Evolutionary conservation across 2,113 vertebrate species (phyloP).

Genomic region (Ammodytes marinus): DNA sequence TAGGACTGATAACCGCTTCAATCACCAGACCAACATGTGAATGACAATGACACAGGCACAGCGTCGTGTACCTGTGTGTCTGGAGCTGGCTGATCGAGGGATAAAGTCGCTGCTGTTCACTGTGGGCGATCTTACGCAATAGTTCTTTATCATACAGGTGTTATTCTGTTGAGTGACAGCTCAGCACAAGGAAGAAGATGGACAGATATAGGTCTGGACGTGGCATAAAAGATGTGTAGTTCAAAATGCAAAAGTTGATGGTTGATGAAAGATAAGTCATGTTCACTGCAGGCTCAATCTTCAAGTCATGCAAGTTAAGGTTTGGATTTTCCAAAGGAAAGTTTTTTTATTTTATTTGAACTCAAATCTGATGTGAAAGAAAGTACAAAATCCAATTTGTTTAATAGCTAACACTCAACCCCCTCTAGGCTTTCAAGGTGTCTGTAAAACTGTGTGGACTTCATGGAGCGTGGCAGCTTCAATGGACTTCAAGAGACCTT

Average conservation of each 20-base stretch:
- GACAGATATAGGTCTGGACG: slow-evolving; percentile 19
- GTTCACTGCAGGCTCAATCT: neutral
- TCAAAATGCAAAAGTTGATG: neutral
- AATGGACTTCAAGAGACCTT: neutral
- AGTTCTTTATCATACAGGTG: slow-evolving; percentile 31
- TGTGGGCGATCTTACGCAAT: slow-evolving; percentile 53
- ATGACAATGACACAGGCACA: slow-evolving; percentile 53
- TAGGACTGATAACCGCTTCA: slow-evolving; percentile 69
- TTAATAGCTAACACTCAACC: neutral
- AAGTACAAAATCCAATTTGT: neutral
- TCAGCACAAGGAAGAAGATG: slow-evolving; percentile 19
- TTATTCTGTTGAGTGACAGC: slow-evolving; percentile 22
- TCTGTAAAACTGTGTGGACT: neutral
- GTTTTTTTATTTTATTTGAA: neutral
- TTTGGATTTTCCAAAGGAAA: neutral
- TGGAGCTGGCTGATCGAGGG: slow-evolving; percentile 39
- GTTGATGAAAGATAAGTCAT: neutral
- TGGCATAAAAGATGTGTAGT: neutral
- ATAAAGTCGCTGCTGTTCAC: slow-evolving; percentile 49
- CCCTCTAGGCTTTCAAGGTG: neutral
- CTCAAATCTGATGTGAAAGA: neutral
- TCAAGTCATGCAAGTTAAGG: neutral
- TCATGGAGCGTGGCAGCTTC: neutral
- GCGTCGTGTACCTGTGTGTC: slow-evolving; percentile 25
- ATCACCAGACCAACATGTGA: slow-evolving; percentile 56